Base-by-base conservation (phyloP, 2,888 invertebrate genomes). In the Suillia variegata region DNA sequence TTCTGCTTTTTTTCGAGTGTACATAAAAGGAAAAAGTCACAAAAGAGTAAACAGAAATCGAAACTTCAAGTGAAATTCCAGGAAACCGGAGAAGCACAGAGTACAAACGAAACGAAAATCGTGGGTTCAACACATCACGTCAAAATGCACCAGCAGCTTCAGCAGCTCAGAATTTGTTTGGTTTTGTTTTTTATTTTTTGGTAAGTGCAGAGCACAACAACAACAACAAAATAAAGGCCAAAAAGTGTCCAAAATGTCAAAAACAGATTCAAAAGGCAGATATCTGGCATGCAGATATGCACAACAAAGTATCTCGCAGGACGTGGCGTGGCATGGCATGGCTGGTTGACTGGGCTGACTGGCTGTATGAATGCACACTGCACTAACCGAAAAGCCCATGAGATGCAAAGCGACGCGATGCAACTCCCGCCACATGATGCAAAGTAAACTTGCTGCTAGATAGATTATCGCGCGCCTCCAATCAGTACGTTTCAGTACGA, bases 181-280 rank as follows among this genome's bases (percentile, higher is more conserved):
- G n/a, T n/a, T n/a, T n/a, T n/a, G n/a, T n/a, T n/a, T n/a, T n/a
- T n/a, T n/a, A n/a, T n/a, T n/a, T n/a, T n/a, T n/a, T n/a, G n/a
- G n/a, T n/a, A n/a, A n/a, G 5, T 22, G 18, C 49, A 22, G 47
- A 45, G 20, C n/a, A 12, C 17, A 33, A 33, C 3, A 33, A 18
- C 8, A 52, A 52, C 4, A 26, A 18, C 13, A 69, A 71, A 68
- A 71, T 73, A 73, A 73, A 70, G 74, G 75, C 69, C 72, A 73
- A 73, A 75, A 73, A 72, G 74, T 74, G 74, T 72, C 74, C 70
- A 68, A 74, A 73, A 75, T 73, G 72, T 75, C 72, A 73, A 73
- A 73, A 73, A 71, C 73, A 62, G 72, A 68, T 72, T n/a, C n/a
- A n/a, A n/a, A n/a, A n/a, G n/a, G 74, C 72, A 72, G 75, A 74